A percentile compares a stretch with the other conserved stretches of the same genome.
Evolutionary conservation across 2,888 invertebrate genomes (phyloP).

Genomic region (Serrognathus titanus): DNA sequence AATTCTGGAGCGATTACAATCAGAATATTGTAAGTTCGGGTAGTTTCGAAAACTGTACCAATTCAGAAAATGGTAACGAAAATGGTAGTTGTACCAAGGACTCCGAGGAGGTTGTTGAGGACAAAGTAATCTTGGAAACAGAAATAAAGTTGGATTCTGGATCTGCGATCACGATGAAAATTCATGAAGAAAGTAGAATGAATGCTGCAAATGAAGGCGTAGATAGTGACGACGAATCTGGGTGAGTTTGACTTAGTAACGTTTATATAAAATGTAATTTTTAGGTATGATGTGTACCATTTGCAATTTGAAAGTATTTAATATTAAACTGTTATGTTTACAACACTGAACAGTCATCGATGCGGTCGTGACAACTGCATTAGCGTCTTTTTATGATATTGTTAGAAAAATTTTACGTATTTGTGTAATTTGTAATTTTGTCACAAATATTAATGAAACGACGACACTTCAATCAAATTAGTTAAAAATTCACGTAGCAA

Average conservation of each 20-base stretch:
- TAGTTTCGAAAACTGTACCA: constrained; percentile 13
- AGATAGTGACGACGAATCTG: constrained; percentile 37
- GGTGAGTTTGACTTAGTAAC: constrained; percentile 31
- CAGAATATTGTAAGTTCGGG: constrained; percentile 7
- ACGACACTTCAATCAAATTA: too few species aligned
- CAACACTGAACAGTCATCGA: too few species aligned
- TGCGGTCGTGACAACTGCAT: too few species aligned
- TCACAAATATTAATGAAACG: too few species aligned
- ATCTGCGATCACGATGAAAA: constrained; percentile 79
- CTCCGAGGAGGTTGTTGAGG: constrained; percentile 42
- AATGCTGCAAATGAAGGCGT: constrained; percentile 30
- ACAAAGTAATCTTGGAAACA: constrained; percentile 75
- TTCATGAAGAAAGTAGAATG: constrained; percentile 63
- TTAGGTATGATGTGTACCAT: too few species aligned
- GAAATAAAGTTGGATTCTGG: constrained; percentile 79
- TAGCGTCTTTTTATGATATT: too few species aligned
- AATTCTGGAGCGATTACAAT: constrained; percentile 19
- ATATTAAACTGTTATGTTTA: too few species aligned
- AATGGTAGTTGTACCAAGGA: constrained; percentile 6
- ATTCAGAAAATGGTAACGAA: constrained; percentile 20
- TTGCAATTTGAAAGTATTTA: too few species aligned
- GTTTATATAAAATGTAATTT: too few species aligned
- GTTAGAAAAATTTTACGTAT: too few species aligned
- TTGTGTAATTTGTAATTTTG: too few species aligned
- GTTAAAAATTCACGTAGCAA: too few species aligned